A percentile compares a stretch with the other conserved stretches of the same genome.
phyloP scores from a whole-genome alignment of 2,113 vertebrate species.

The Neomonachus schauinslandi region DNA sequence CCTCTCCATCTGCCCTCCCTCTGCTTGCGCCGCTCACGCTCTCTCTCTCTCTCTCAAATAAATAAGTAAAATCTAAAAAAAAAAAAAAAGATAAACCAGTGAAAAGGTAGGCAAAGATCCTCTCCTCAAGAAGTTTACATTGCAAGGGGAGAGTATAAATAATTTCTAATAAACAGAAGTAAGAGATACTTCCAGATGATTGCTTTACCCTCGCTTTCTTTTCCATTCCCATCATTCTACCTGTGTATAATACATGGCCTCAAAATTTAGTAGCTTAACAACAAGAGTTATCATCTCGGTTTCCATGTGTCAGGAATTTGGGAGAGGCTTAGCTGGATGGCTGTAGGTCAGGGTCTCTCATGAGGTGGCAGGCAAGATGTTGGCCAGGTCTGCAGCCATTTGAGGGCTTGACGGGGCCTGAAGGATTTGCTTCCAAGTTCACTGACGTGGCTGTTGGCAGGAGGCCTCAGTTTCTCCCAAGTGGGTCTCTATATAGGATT shows the following conservation, averaged over 20 bases:
- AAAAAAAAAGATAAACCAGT: neutral
- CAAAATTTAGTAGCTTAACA: neutral
- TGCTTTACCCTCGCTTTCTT: neutral
- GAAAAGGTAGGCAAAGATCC: neutral
- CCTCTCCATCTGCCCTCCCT: neutral
- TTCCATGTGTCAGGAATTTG: neutral
- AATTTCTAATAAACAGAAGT: neutral
- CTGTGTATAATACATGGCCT: neutral
- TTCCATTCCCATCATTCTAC: neutral
- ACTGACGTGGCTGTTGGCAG: neutral
- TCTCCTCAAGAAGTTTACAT: neutral
- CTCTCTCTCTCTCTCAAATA: neutral
- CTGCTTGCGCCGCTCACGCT: neutral
- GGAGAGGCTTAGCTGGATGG: neutral
- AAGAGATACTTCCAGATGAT: neutral
- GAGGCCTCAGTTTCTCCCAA: neutral
- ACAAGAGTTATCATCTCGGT: neutral
- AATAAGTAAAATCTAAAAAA: neutral
- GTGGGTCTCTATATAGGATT: neutral
- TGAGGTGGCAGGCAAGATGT: neutral
- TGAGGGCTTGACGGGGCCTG: neutral
- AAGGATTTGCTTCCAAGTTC: neutral
- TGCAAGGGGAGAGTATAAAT: neutral
- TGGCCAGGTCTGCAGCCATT: neutral
- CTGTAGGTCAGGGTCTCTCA: neutral